Evolutionary conservation across 2,888 invertebrate genomes (phyloP), one percentile per base, ranked within the genome.

Genomic region (Drosophila subquinaria): DNA sequence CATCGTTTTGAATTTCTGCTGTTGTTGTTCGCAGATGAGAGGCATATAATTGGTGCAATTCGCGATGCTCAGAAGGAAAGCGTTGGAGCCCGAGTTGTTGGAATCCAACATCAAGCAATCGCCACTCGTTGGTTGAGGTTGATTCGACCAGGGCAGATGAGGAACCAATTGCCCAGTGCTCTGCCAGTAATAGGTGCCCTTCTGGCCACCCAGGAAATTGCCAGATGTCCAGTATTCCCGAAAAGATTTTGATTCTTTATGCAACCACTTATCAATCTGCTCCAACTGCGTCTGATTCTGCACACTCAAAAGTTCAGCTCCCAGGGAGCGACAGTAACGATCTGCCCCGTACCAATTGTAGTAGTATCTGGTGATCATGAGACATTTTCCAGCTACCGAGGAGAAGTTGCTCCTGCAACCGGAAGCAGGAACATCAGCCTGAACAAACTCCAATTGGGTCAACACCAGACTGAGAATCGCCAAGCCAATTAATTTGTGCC

Each of bases 311-410:
- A 83, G 17, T 4, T 64, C 60, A 23, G 81, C 66, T 20, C 66
- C 68, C 20, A 65, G n/a, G 0, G 68, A 13, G 0, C 69, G 79
- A 5, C 84, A 83, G n/a, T 60, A 17, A 2, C 83, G 87, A 59
- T 83, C 87, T 4, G 79, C 79, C 40, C 79, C 72, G 10, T 23
- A 86, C 74, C 87, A 83, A 20, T 35, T n/a, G 11, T n/a, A 36
- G 5, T 36, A 36, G 13, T 1, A 2, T 13, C 13, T 5, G 36
- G 36, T n/a, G 13, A 36, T 13, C 36, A 36, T 0, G 5, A 36
- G 38, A 38, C 38, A 38, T 3, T 38, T 38, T 2, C n/a, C 38
- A 3, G 45, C 65, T 43, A 86, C 68, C 3, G 15, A 27, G 1
- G 38, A 51, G 20, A 81, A 82, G 42, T 72, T 64, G 2, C 8